These are phyloP conservation scores for Trypoxylus dichotomus DNA, from an alignment of 1,140 invertebrate genomes.

Conservation along the genomic window DNA sequence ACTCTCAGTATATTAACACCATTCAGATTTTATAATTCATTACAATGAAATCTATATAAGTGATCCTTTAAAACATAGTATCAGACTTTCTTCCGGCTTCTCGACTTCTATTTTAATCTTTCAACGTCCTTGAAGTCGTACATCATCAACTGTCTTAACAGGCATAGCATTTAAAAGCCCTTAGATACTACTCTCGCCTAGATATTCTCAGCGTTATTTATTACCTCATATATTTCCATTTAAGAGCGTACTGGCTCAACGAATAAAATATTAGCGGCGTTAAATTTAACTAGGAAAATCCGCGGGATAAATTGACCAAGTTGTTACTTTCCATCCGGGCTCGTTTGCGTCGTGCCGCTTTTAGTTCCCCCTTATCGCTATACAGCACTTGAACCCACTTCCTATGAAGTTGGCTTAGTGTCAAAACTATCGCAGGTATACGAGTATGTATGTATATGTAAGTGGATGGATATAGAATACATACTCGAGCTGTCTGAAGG, in stretches of 20 bases:
- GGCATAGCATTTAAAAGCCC: neutral
- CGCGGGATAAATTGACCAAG: neutral
- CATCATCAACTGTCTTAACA: neutral
- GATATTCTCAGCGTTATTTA: neutral
- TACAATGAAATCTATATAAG: too few relatives aligned
- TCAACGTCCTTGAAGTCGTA: constrained; percentile 18
- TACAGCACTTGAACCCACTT: neutral
- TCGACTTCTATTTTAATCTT: neutral
- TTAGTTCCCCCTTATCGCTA: neutral
- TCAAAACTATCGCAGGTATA: neutral
- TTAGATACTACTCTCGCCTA: neutral
- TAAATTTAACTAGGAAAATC: constrained; percentile 24
- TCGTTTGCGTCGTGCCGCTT: neutral
- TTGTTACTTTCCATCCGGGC: neutral
- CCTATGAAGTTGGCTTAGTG: neutral
- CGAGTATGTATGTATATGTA: too few relatives aligned
- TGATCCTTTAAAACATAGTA: neutral
- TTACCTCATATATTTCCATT: constrained; percentile 12
- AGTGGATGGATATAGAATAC: neutral
- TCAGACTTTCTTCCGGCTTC: neutral
- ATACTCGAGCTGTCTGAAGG: neutral
- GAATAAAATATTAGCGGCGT: constrained; percentile 9
- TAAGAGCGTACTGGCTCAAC: neutral
- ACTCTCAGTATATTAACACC: too few relatives aligned
- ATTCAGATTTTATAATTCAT: too few relatives aligned